A percentile compares a stretch with the other conserved stretches of the same genome.
These are phyloP conservation scores for Antigone vipio DNA, from an alignment of 2,113 vertebrate species.

Conservation along the genomic window DNA sequence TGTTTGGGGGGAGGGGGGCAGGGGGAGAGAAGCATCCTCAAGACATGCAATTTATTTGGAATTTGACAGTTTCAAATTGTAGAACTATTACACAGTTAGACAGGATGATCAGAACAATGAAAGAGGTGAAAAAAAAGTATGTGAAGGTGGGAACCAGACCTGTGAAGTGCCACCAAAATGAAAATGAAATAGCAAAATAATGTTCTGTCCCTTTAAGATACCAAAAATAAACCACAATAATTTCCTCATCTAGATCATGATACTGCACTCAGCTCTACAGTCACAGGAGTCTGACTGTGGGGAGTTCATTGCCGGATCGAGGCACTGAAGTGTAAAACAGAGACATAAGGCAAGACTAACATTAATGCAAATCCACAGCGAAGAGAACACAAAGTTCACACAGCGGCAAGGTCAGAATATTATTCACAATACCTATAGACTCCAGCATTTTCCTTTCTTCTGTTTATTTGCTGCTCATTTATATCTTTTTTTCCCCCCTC, in stretches of 20 bases:
- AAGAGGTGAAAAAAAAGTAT: not conserved
- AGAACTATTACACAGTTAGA: not conserved
- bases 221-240: constrained; percentile 32
- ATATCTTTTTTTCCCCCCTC: not conserved
- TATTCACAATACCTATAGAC: not conserved
- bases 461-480: not conserved
- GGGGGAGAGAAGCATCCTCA: not conserved
- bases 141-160: not conserved
- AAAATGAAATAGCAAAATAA: not conserved
- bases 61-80: not conserved
- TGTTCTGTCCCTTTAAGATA: constrained; percentile 24
- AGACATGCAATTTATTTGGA: not conserved
- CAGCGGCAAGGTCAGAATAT: not conserved
- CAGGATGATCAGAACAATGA: not conserved
- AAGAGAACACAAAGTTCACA: constrained; percentile 32
- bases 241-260: not conserved
- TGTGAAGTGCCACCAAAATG: not conserved
- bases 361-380: constrained; percentile 30
- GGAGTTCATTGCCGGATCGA: not conserved
- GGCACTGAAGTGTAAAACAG: constrained; percentile 45
- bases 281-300: constrained; percentile 22
- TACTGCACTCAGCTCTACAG: not conserved
- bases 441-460: not conserved
- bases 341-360: constrained; percentile 41
- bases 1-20: not conserved